Base-by-base conservation (phyloP, 2,888 invertebrate species). In the Volucella inanis region DNA sequence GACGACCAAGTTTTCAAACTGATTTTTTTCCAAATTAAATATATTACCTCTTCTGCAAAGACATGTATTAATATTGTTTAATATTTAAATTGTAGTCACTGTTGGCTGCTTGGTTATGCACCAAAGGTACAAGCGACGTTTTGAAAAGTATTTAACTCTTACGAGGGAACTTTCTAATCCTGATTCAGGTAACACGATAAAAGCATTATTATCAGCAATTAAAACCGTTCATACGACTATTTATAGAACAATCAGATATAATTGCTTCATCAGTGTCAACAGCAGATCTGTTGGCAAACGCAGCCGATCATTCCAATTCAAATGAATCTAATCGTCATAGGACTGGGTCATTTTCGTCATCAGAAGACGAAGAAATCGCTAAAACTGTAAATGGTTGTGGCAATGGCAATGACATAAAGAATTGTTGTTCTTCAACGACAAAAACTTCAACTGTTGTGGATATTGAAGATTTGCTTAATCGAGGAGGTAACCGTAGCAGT, bases 91-190 rank as follows among this genome's bases (percentile, higher is more conserved):
- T 90, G 6, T 91, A 95, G 96, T 97, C 61, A 96, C 97, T 0
- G 94, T 96, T 3, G 96, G 96, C 1, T 96, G 96, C 89, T 93
- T 98, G 77, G 95, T 97, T 41, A 92, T 98, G 74, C 97, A 97
- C 92, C 96, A 97, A 89, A 94, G 98, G 45, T 96, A 96, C 90
- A 94, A 95, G 61, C 94, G 95, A 49, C 94, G 95, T 83, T 94
- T 94, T 88, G 94, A 94, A n/a, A 94, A 94, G 88, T 95, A 95
- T 90, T 91, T 94, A 79, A 93, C 94, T 3, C 91, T 94, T n/a
- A 93, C 94, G 0, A 93, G 94, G 15, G 95, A 95, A 80, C 90
- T 94, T 8, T 93, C 93, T 15, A 92, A 92, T 89, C 92, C 92
- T n/a, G 91, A 92, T 64, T 88, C 91, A 77, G 91, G 92, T 92